Conservation (phyloP, 2,888 invertebrate genomes). For the Orchesellides sinensis region DNA sequence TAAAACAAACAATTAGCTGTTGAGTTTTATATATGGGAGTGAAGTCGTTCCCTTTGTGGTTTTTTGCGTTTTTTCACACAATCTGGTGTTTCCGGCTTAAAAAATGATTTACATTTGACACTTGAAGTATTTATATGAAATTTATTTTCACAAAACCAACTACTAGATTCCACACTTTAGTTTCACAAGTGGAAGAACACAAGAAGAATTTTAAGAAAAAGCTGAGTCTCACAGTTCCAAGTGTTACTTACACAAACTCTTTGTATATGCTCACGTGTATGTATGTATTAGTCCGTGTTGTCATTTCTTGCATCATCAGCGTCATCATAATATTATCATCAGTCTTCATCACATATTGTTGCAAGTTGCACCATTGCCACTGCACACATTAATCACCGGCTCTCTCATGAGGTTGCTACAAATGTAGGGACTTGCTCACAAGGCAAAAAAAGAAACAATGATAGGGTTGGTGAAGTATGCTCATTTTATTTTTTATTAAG, state of each 20-base stretch:
- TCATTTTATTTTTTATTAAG: neutral
- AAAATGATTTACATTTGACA: slow-evolving; percentile 15
- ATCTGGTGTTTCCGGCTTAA: slow-evolving; percentile 1
- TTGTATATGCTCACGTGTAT: neutral
- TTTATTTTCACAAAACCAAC: neutral
- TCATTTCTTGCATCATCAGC: slow-evolving; percentile 21
- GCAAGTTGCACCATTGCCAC: slow-evolving; percentile 12
- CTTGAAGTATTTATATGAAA: neutral
- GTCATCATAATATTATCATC: slow-evolving; percentile 28
- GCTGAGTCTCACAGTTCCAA: neutral
- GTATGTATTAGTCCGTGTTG: too few species aligned
- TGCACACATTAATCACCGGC: slow-evolving; percentile 20
- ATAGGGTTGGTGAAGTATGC: neutral
- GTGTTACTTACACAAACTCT: neutral
- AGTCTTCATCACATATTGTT: slow-evolving; percentile 26
- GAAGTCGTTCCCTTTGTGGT: too few species aligned
- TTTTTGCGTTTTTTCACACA: slow-evolving; percentile 14
- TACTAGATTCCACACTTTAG: too few species aligned
- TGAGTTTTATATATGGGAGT: neutral
- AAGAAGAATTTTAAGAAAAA: neutral
- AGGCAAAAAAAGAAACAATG: too few species aligned
- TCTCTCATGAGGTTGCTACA: too few species aligned
- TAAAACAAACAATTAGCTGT: slow-evolving; percentile 12
- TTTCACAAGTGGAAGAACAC: neutral
- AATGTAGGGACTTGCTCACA: too few species aligned